Conservation (phyloP, 1,140 invertebrate genomes). For the Drosophila setifemur region DNA sequence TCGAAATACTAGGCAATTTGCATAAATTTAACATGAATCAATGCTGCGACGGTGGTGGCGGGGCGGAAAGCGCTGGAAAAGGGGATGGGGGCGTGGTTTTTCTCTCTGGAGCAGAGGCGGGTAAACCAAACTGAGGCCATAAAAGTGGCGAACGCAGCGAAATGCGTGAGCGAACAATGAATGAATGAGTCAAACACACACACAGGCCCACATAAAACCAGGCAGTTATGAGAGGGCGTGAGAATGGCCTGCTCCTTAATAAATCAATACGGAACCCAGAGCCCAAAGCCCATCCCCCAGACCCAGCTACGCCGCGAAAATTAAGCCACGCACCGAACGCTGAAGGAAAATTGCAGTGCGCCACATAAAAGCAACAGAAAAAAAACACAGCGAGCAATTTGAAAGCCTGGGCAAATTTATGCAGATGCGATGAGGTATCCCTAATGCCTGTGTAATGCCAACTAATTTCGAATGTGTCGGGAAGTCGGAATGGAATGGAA, state of each 20-base stretch:
- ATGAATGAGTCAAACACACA: slow-evolving; percentile 31
- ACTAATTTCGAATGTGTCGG: slow-evolving; percentile 23
- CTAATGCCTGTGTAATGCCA: slow-evolving; percentile 27
- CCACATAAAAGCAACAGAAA: slow-evolving; percentile 23
- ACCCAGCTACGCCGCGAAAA: slow-evolving; percentile 5
- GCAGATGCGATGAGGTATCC: slow-evolving; percentile 43
- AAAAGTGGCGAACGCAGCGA: slow-evolving; percentile 19
- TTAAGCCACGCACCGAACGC: slow-evolving; percentile 11
- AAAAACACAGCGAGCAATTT: slow-evolving; percentile 16
- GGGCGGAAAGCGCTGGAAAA: neutral
- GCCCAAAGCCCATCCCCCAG: too few species aligned
- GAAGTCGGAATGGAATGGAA: neutral
- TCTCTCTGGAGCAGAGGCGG: neutral
- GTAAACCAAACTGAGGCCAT: slow-evolving; percentile 18
- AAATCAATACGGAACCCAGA: slow-evolving; percentile 49
- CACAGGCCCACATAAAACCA: slow-evolving; percentile 1
- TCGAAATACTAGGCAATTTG: slow-evolving; percentile 60
- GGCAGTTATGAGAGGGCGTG: slow-evolving; percentile 36
- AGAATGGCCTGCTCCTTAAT: slow-evolving; percentile 37
- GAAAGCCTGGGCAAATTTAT: slow-evolving; percentile 22
- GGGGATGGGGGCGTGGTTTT: too few species aligned
- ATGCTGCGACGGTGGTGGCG: slow-evolving; percentile 24
- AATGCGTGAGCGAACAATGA: slow-evolving; percentile 44
- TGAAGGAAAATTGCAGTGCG: slow-evolving; percentile 32
- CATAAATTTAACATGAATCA: slow-evolving; percentile 74